Base-by-base conservation (phyloP, 2,797 vertebrate genomes). In the Fratercula arctica region DNA sequence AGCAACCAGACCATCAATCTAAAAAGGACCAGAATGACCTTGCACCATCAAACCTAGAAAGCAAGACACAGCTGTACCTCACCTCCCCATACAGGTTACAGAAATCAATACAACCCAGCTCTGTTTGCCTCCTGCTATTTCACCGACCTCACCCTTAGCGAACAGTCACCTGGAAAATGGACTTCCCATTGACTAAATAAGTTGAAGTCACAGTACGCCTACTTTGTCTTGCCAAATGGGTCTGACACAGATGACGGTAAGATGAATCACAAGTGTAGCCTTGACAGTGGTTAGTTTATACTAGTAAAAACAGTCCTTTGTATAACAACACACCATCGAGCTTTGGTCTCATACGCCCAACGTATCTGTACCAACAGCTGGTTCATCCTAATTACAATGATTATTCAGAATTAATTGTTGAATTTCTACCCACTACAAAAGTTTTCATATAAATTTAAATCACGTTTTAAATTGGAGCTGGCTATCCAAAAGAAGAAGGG, bases 91-190 rank as follows among this genome's bases (percentile, higher is more conserved):
- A 50, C 18, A 29, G 33, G 39, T 82, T 28, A 16, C 39, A 89
- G 37, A 85, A 91, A 84, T 9, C 16, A 53, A 10, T 1, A 3
- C 1, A 63, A 53, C 12, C 28, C 76, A 81, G 50, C 50, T 75
- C 72, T 74, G 69, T 87, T 74, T 72, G 69, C 50, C 54, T 88
- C 85, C 70, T 87, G 75, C 74, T 59, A 3, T 61, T 46, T 72
- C 87, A 85, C 41, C 60, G 73, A 45, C 95, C 96, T 95, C 96
- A 94, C 96, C 96, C 94, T 97, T 48, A 93, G 95, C 96, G 93
- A 97, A 97, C 92, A 96, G 67, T 48, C 57, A 61, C 87, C 69
- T 26, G 43, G 48, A 87, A 73, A 93, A 68, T 3, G 73, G 66
- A 92, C 82, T 92, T 96, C 91, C 82, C 91, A 35, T 24, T 95